Conservation (phyloP, 2,113 vertebrate genomes). For the Stegostoma tigrinum region DNA sequence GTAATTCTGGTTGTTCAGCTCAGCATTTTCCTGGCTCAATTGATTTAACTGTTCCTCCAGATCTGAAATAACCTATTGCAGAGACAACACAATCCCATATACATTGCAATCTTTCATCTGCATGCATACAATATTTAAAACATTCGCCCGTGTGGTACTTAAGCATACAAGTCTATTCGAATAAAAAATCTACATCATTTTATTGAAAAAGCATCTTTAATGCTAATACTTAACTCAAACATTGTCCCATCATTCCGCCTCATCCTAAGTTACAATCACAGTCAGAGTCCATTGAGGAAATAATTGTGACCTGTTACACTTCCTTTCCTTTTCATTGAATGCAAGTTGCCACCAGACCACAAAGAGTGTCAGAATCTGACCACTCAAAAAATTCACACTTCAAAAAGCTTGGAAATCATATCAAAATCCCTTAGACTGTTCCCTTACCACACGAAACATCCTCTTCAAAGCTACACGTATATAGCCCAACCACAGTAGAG, state of each 20-base stretch:
- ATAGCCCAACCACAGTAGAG: neutral
- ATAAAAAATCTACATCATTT: neutral
- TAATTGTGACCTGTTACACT: neutral
- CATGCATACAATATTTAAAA: neutral
- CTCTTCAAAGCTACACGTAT: neutral
- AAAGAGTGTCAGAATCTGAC: neutral
- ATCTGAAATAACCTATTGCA: slow-evolving; percentile 84
- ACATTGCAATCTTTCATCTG: neutral
- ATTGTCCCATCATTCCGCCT: neutral
- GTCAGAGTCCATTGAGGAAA: neutral
- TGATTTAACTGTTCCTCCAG: slow-evolving; percentile 92
- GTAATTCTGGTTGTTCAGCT: slow-evolving; percentile 96
- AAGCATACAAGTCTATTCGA: neutral
- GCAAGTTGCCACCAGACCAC: neutral
- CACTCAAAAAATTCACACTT: no score
- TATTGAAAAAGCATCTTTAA: neutral
- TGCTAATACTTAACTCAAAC: neutral
- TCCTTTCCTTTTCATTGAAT: neutral
- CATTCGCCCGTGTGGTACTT: neutral
- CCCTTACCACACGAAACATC: neutral
- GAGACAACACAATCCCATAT: slow-evolving; percentile 12
- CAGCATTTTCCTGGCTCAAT: slow-evolving; percentile 86
- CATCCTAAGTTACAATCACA: neutral
- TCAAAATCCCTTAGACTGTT: neutral
- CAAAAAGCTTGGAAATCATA: neutral